These are phyloP conservation scores for Indri indri DNA, from an alignment of 2,113 vertebrate genomes.

Conservation along the genomic window DNA sequence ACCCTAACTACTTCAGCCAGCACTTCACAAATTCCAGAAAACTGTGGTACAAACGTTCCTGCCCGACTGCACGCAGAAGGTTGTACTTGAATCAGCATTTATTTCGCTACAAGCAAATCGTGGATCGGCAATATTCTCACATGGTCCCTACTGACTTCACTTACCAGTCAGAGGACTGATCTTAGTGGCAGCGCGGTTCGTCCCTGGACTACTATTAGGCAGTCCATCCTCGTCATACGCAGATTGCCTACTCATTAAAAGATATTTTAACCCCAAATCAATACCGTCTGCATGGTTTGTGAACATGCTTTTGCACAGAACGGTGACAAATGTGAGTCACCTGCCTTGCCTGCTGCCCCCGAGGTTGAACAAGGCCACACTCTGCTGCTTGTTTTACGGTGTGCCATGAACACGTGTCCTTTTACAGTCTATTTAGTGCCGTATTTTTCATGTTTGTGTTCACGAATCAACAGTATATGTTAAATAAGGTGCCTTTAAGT, in stretches of 20 bases:
- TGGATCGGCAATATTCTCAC: accelerated
- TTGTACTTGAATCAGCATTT: background rate
- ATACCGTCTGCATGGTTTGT: accelerated
- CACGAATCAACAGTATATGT: background rate
- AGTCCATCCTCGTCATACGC: accelerated
- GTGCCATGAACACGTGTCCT: no score
- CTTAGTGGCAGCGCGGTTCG: accelerated
- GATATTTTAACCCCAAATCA: background rate
- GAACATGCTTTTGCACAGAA: accelerated
- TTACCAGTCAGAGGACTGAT: accelerated
- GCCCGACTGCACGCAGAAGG: background rate
- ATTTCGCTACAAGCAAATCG: background rate
- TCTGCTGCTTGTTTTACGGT: background rate
- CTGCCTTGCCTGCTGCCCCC: accelerated
- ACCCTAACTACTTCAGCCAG: background rate
- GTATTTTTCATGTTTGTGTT: background rate
- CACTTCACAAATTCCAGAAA: background rate
- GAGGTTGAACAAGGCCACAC: accelerated
- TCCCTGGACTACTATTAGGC: accelerated
- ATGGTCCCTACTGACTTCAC: background rate
- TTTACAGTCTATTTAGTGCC: no score
- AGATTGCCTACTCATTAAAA: background rate
- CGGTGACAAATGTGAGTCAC: background rate
- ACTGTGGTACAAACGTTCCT: accelerated
- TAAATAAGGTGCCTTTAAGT: background rate